These are phyloP conservation scores for Siphamia tubifer DNA, from an alignment of 2,113 vertebrate species.

Conservation along the genomic window DNA sequence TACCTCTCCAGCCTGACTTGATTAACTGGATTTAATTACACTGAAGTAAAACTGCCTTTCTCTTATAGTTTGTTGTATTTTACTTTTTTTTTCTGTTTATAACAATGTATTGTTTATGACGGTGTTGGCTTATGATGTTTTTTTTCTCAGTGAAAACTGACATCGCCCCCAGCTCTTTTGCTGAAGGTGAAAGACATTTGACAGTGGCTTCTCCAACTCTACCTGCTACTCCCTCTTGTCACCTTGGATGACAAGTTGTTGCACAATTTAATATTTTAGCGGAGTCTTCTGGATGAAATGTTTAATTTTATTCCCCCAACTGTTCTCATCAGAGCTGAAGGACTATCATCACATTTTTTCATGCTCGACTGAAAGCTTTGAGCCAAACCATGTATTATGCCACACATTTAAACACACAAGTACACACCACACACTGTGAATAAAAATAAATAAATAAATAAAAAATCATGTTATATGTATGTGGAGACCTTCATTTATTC, in stretches of 20 bases:
- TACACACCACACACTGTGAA: background rate
- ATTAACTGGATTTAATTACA: conserved; percentile 19
- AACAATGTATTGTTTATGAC: background rate
- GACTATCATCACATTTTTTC: background rate
- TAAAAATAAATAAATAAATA: background rate
- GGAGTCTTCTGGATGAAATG: background rate
- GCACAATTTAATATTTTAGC: conserved; percentile 24
- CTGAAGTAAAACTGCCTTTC: background rate
- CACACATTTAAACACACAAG: background rate
- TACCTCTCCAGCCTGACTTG: background rate
- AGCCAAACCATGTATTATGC: background rate
- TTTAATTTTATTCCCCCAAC: too few species aligned
- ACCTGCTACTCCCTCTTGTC: conserved; percentile 1
- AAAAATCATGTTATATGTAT: background rate
- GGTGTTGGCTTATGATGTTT: background rate
- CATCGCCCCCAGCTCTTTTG: background rate
- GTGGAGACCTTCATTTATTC: background rate
- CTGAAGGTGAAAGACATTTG: conserved; percentile 13
- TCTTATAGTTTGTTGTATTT: background rate
- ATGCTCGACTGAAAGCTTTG: background rate
- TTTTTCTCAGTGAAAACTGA: conserved; percentile 1
- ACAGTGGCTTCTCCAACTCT: background rate
- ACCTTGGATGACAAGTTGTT: background rate
- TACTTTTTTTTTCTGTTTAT: background rate
- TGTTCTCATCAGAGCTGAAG: conserved; percentile 12